phyloP scores from a whole-genome alignment of 2,797 vertebrate genomes.

The Gila robusta region DNA sequence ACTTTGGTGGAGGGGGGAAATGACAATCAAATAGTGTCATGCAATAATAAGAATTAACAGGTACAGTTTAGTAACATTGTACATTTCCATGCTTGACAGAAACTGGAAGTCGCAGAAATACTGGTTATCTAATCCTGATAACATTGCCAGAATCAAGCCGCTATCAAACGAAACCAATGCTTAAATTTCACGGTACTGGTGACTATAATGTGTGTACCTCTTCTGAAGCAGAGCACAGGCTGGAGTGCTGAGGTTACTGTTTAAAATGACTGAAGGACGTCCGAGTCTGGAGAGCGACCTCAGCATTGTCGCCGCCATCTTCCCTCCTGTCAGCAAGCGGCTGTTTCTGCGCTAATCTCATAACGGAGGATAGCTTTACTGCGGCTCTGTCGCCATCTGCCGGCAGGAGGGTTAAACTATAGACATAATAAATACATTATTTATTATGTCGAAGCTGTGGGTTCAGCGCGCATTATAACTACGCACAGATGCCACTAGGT shows the following conservation, averaged over 20 bases:
- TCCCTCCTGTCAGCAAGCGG: constrained; percentile 59
- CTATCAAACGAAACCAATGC: background rate
- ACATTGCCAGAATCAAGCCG: background rate
- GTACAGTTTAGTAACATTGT: background rate
- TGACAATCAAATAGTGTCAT: background rate
- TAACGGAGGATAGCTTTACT: background rate
- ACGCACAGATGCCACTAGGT: constrained; percentile 4
- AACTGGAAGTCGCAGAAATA: background rate
- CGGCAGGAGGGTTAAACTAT: background rate
- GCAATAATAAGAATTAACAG: background rate
- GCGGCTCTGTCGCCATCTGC: background rate
- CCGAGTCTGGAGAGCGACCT: constrained; percentile 80
- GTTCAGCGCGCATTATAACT: background rate
- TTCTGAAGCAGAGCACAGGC: constrained; percentile 75
- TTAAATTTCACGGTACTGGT: background rate
- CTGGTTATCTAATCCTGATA: constrained; percentile 20
- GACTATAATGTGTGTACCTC: constrained; percentile 66
- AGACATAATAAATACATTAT: too few relatives aligned
- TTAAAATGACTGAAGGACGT: constrained; percentile 83
- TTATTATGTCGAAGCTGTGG: too few relatives aligned
- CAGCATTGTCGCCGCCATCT: constrained; percentile 82
- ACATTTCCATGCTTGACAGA: background rate
- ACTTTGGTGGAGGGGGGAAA: background rate
- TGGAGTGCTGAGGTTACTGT: constrained; percentile 66
- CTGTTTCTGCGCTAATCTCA: background rate